phyloP scores from a whole-genome alignment of 2,797 vertebrate genomes.

The Sebastes baramenuke region DNA sequence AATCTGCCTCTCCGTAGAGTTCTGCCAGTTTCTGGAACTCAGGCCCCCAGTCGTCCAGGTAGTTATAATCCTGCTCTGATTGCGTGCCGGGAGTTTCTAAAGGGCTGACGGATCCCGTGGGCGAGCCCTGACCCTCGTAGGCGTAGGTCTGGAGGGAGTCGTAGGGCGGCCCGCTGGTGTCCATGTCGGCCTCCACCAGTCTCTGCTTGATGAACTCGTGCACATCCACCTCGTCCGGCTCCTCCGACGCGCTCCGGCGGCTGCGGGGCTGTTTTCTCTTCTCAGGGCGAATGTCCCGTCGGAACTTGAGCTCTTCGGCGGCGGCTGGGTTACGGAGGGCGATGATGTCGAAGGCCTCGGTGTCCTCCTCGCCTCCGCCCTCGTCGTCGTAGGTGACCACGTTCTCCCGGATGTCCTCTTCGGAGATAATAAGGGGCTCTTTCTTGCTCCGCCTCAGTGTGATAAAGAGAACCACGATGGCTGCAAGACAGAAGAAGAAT shows the following conservation, averaged over 20 bases:
- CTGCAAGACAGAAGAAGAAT: conserved; percentile 70
- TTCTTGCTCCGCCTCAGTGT: conserved; percentile 94
- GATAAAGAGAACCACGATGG: conserved; percentile 95
- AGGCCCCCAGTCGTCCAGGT: conserved; percentile 94
- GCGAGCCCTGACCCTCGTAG: conserved; percentile 95
- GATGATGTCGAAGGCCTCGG: conserved; percentile 97
- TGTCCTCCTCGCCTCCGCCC: conserved; percentile 97
- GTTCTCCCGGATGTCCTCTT: conserved; percentile 96
- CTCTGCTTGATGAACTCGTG: conserved; percentile 92
- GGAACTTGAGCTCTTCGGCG: conserved; percentile 92
- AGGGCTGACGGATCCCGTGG: conserved; percentile 93
- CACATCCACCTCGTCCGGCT: conserved; percentile 87
- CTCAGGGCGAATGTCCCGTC: conserved; percentile 92
- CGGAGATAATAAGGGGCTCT: conserved; percentile 95
- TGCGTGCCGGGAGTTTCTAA: conserved; percentile 89
- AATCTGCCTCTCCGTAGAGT: conserved; percentile 92
- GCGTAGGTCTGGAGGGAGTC: conserved; percentile 98
- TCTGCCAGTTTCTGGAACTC: conserved; percentile 95
- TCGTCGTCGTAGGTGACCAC: conserved; percentile 98
- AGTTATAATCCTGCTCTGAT: conserved; percentile 94
- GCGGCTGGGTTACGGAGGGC: conserved; percentile 93
- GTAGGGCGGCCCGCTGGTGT: conserved; percentile 92
- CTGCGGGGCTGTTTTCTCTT: conserved; percentile 63
- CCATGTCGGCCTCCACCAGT: conserved; percentile 91
- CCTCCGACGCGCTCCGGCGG: conserved; percentile 78